Evolutionary conservation across 35 echinoderm and acorn worm genomes (phyloP).

Genomic region (Ptychodera flava): DNA sequence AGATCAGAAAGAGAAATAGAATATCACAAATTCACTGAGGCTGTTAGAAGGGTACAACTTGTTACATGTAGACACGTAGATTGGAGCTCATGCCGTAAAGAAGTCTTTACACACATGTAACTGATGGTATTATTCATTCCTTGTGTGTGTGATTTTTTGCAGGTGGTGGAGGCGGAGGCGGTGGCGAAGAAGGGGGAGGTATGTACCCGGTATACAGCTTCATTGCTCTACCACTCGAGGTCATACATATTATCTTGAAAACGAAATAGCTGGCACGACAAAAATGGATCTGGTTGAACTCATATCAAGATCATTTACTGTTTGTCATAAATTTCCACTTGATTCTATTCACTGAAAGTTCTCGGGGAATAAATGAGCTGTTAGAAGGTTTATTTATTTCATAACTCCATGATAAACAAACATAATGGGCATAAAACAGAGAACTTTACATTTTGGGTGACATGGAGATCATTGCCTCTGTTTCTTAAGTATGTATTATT

Average conservation of each 20-base stretch:
- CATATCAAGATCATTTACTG: no score
- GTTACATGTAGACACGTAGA: background rate
- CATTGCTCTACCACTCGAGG: no score
- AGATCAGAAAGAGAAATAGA: background rate
- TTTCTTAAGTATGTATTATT: background rate
- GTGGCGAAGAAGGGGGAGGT: no score
- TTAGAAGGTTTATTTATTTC: background rate
- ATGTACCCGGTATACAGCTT: no score
- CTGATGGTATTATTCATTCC: no score
- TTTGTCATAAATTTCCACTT: no score
- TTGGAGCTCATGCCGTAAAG: background rate
- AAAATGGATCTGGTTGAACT: no score
- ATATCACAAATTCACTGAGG: background rate
- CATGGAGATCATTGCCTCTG: background rate
- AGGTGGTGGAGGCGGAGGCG: no score
- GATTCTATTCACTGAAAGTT: no score
- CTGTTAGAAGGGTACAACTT: background rate
- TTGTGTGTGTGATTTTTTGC: no score
- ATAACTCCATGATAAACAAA: background rate
- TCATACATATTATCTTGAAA: no score
- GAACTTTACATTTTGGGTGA: background rate
- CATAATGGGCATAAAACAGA: background rate
- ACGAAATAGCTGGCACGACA: no score
- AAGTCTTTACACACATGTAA: background rate
- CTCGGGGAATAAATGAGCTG: background rate